Conservation (phyloP, 2,113 vertebrate genomes). For the Paradoxurus hermaphroditus region DNA sequence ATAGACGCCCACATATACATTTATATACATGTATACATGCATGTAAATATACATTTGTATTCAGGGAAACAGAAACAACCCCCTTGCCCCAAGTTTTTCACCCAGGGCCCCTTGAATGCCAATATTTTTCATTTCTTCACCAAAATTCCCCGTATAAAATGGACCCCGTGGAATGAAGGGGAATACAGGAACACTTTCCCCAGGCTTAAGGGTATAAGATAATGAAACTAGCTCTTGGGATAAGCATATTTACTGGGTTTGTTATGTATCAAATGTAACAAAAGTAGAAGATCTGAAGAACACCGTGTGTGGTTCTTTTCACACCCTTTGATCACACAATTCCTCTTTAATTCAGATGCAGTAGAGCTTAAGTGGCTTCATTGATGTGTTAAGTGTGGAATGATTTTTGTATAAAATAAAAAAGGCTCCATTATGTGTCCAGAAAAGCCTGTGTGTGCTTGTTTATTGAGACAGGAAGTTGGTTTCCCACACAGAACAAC, state of each 20-base stretch:
- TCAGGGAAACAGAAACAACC: background rate
- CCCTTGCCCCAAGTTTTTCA: background rate
- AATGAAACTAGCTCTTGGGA: slow-evolving; percentile 82
- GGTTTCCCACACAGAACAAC: slow-evolving; percentile 94
- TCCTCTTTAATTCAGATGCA: slow-evolving; percentile 93
- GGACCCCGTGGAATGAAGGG: background rate
- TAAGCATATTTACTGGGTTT: slow-evolving; percentile 88
- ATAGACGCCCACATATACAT: background rate
- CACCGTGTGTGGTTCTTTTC: slow-evolving; percentile 91
- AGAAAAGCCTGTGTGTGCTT: slow-evolving; percentile 84
- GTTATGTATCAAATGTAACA: slow-evolving; percentile 88
- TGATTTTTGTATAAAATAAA: slow-evolving; percentile 90
- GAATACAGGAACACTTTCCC: slow-evolving; percentile 74
- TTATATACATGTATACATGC: background rate
- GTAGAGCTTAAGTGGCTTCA: slow-evolving; percentile 89
- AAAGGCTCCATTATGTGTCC: slow-evolving; percentile 86
- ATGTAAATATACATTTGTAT: background rate
- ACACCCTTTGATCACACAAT: slow-evolving; percentile 93
- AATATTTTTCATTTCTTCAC: slow-evolving; percentile 63
- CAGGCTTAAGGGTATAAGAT: slow-evolving; percentile 80
- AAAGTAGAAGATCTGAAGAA: slow-evolving; percentile 86
- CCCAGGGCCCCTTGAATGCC: background rate
- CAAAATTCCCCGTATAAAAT: slow-evolving; percentile 50
- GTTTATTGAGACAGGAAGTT: slow-evolving; percentile 91
- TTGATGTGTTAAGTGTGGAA: slow-evolving; percentile 95